Evolutionary conservation across 2,113 vertebrate species (phyloP), one percentile per base, ranked within the genome.

Genomic region (Seriola rivoliana): DNA sequence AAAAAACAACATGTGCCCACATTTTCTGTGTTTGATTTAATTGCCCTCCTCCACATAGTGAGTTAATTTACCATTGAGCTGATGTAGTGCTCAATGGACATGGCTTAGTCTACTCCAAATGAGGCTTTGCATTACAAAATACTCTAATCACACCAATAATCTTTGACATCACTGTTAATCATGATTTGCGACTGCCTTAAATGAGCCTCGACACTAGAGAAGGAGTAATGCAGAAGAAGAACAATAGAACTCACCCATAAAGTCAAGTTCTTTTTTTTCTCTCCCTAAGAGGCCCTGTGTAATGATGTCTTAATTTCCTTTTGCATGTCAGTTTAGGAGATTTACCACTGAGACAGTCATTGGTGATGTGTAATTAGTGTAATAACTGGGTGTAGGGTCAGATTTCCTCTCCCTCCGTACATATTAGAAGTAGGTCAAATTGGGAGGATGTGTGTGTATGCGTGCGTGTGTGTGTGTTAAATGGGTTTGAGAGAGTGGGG

Each of bases 381-480:
- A 93, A 93, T 93, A 93, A 92, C 70, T 90, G 80, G 84, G 85
- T 84, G 81, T 91, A 89, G 90, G 91, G 86, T 93, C 89, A 84
- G 52, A 81, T 85, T 85, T 85, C 82, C 79, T 69, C 77, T 83
- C 79, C 66, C 82, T 69, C 62, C 16, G 58, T 65, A 62, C 44
- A 55, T 48, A 83, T 62, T 78, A 84, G 66, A 94, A 91, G 83
- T 93, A 88, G 93, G 93, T 94, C 91, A 88, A 34, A 84, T 36
- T 29, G 58, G 40, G 73, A 52, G 77, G 16, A 60, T 55, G 77
- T 75, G 57, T 52, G 54, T 55, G n/a, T 23, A 46, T 50, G 60
- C 50, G 62, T 44, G 64, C 25, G 46, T 50, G 77, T 67, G 70
- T 71, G 80, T 81, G 80, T 85, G 78, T 85, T 77, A 73, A 79